A percentile compares a stretch with the other conserved stretches of the same genome.
Conservation (phyloP, 2,797 vertebrate genomes). For the Phoeniculus purpureus region DNA sequence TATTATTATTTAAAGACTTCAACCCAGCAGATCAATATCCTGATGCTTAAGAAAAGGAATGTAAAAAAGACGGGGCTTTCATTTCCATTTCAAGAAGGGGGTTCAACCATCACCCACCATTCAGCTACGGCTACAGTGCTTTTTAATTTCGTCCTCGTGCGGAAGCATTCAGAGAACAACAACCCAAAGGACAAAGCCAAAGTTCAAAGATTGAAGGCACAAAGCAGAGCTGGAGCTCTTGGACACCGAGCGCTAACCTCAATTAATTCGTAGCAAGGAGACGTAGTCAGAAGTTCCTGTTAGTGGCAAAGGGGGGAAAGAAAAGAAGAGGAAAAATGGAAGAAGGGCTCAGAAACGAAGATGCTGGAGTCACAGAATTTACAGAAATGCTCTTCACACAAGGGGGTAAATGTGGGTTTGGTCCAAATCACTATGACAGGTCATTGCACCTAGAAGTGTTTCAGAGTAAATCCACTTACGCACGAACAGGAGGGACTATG, state of each 20-base stretch:
- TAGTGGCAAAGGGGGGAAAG: conserved; percentile 25
- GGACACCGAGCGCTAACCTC: conserved; percentile 50
- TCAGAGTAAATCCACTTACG: conserved; percentile 44
- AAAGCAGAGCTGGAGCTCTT: conserved; percentile 31
- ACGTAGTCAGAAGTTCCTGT: conserved; percentile 47
- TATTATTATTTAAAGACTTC: background rate
- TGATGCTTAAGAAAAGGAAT: conserved; percentile 50
- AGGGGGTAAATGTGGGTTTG: conserved; percentile 37
- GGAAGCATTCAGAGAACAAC: conserved; percentile 30
- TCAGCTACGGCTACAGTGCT: conserved; percentile 39
- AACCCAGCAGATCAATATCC: conserved; percentile 48
- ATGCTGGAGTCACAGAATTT: conserved; percentile 11
- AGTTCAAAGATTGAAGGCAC: conserved; percentile 53
- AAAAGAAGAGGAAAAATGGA: background rate
- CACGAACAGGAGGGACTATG: conserved; percentile 37
- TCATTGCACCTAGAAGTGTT: conserved; percentile 3
- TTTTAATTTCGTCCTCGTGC: conserved; percentile 40
- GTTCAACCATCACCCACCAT: conserved; percentile 33
- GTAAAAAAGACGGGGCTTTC: conserved; percentile 45
- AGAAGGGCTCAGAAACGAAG: conserved; percentile 45
- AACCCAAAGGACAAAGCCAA: conserved; percentile 21
- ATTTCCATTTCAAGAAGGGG: conserved; percentile 60
- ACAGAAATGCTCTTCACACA: conserved; percentile 48
- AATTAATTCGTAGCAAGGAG: conserved; percentile 64
- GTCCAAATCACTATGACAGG: conserved; percentile 11